A percentile compares a stretch with the other conserved stretches of the same genome.
These are phyloP conservation scores for Oncorhynchus keta DNA, from an alignment of 2,113 vertebrate genomes.

Conservation along the genomic window DNA sequence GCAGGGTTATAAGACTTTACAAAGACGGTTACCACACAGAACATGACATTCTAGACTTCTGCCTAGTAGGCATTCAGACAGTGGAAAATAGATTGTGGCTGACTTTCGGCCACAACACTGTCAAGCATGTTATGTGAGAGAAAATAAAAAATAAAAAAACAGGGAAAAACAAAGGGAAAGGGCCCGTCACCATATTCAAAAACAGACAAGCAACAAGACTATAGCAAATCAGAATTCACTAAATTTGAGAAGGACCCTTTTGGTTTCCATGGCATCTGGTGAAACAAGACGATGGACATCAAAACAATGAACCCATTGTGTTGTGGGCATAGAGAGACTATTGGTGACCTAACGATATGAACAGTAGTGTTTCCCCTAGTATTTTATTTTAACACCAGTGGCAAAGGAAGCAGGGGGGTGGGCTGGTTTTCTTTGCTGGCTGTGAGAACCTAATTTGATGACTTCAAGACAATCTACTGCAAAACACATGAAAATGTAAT, in stretches of 20 bases:
- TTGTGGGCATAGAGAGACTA: slow-evolving; percentile 49
- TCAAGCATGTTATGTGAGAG: neutral
- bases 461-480: too few species aligned
- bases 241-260: slow-evolving; percentile 26
- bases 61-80: slow-evolving; percentile 43
- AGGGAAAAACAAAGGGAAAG: neutral
- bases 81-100: slow-evolving; percentile 11
- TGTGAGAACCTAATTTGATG: too few species aligned
- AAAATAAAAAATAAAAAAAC: neutral
- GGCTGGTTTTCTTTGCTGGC: too few species aligned
- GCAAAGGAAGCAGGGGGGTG: too few species aligned
- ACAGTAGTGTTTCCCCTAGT: too few species aligned
- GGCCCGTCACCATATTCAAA: neutral
- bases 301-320: neutral
- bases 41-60: slow-evolving; percentile 21
- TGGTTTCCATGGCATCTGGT: slow-evolving; percentile 41
- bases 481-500: too few species aligned
- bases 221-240: slow-evolving; percentile 1
- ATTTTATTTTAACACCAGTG: too few species aligned
- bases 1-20: slow-evolving; percentile 16
- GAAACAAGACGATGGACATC: slow-evolving; percentile 11
- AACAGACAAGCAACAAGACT: neutral
- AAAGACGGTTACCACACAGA: slow-evolving; percentile 20
- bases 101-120: slow-evolving; percentile 4
- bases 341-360: slow-evolving; percentile 21